Evolutionary conservation across 2,888 invertebrate species (phyloP).

Genomic region (Pristionchus entomophagus): DNA sequence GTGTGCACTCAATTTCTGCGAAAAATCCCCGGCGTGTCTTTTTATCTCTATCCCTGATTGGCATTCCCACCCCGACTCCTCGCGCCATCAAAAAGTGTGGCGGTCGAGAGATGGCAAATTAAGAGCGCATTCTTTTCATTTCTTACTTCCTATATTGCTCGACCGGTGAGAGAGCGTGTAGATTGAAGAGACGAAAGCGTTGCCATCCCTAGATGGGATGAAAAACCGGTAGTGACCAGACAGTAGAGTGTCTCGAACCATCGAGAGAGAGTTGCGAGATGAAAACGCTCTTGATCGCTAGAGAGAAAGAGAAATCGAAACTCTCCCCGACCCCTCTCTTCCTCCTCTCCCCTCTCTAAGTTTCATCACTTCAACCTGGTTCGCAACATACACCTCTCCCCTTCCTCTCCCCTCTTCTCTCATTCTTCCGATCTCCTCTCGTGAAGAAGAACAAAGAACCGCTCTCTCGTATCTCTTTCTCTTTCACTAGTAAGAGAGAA

Average conservation of each 20-base stretch:
- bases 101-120: no score
- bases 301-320: conserved; percentile 3
- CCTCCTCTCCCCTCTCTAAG: conserved; percentile 6
- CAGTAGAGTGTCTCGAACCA: conserved; percentile 26
- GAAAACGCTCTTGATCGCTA: neutral
- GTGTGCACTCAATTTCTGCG: conserved; percentile 7
- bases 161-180: no score
- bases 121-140: no score
- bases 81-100: no score
- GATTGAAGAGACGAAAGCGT: no score
- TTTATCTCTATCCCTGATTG: neutral
- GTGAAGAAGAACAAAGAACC: conserved; percentile 31
- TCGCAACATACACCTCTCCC: conserved; percentile 39
- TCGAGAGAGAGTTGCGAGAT: neutral
- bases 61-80: neutral
- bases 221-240: conserved; percentile 30
- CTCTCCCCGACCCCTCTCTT: neutral
- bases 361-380: conserved; percentile 37
- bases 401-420: neutral
- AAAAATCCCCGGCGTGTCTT: conserved; percentile 3
- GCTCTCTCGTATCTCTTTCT: conserved; percentile 13
- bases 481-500: conserved; percentile 24
- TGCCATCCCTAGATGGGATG: neutral
- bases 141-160: no score
- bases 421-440: conserved; percentile 18